Conservation (phyloP, 2,797 vertebrate species). For the Morelia viridis region DNA sequence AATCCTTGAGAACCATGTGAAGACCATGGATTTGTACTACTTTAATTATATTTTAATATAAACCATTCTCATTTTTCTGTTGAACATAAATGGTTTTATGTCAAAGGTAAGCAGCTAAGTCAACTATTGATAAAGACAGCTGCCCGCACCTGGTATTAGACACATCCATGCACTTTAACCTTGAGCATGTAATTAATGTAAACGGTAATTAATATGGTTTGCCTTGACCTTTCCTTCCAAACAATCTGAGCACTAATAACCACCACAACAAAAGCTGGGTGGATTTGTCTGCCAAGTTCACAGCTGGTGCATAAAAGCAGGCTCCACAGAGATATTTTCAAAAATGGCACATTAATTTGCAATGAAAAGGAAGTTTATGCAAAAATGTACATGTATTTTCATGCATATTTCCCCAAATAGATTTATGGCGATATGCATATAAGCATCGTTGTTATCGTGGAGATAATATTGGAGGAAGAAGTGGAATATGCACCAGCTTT, state of each 20-base stretch:
- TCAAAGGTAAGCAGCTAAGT: background rate
- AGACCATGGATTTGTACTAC: background rate
- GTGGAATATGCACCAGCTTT: background rate
- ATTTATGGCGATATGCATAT: background rate
- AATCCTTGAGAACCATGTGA: constrained; percentile 27
- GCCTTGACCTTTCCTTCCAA: constrained; percentile 51
- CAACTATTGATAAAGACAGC: background rate
- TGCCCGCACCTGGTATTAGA: background rate
- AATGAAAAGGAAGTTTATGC: background rate
- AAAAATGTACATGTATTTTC: background rate
- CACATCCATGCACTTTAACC: background rate
- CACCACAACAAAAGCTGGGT: constrained; percentile 12
- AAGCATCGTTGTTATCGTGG: background rate
- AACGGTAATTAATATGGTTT: constrained; percentile 34
- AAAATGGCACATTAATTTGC: constrained; percentile 31
- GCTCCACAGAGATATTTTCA: constrained; percentile 51
- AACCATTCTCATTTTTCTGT: no score
- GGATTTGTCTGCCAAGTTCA: constrained; percentile 22
- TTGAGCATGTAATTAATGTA: constrained; percentile 26
- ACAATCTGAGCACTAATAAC: constrained; percentile 11
- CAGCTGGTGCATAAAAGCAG: constrained; percentile 32
- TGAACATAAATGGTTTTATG: background rate
- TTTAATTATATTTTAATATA: background rate
- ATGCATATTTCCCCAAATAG: background rate
- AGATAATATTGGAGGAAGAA: background rate